Evolutionary conservation across 23 tunicate species (phyloP), one percentile per base, ranked within the genome.

Genomic region (Halocynthia aurantium): DNA sequence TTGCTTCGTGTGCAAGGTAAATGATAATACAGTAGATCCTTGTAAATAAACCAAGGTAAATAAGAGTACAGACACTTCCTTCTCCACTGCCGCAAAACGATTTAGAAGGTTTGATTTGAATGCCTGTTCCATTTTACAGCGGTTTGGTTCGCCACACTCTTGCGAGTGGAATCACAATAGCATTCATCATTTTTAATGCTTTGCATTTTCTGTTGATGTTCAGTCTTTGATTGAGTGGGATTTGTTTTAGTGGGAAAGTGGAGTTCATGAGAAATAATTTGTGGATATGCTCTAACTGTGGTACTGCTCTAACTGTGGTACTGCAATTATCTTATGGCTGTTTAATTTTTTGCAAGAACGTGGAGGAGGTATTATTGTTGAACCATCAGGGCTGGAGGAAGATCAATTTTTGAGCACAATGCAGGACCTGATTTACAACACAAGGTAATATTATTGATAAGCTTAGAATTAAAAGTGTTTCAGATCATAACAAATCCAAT

Each of bases 291-390:
- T 58, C 4, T 58, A 1, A 13, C 63, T n/a, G 62, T 10, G 15
- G 15, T 1, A n/a, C n/a, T 13, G 17, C 17, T 58, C 4, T 58
- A 1, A 13, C 63, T n/a, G 15, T n/a, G 15, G 15, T 1, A n/a
- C n/a, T 13, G 63, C 15, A 31, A 31, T n/a, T 15, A 58, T 13
- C 4, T n/a, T 58, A 58, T 4, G 2, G 4, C 4, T 1, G 17
- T 58, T 13, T 58, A n/a, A n/a, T 13, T 58, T n/a, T 58, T 0
- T n/a, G 20, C 10, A 72, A 40, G 81, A 61, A 17, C 31, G 69
- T 17, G 81, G 81, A 5, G 81, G 75, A n/a, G 81, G 81, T 8
- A 50, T 18, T 20, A 62, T 52, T 10, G 13, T 77, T 11, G 81
- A 77, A 10, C 62, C 63, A 12, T 62, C 81, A 22, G 22, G 31